Percentiles rank a stretch among this genome's conserved stretches.
Conservation (phyloP, 2,797 vertebrate genomes). For the Neopelma chrysocephalum region DNA sequence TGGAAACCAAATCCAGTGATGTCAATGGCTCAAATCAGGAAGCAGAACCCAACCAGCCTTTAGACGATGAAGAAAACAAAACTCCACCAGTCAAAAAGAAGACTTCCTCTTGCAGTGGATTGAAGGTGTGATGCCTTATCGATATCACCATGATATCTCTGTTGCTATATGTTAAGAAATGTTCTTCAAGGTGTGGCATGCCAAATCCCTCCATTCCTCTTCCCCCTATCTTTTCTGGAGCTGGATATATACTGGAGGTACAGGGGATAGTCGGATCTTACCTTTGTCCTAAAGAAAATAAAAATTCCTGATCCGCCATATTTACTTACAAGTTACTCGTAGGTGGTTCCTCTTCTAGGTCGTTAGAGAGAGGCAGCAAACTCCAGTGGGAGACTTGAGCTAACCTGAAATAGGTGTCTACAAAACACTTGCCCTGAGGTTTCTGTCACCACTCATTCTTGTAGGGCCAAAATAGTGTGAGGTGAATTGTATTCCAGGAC, state of each 20-base stretch:
- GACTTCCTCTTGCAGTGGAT: neutral
- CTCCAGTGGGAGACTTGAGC: neutral
- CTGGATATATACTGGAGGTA: neutral
- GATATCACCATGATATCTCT: neutral
- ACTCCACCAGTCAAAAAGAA: neutral
- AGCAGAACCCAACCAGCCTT: slow-evolving; percentile 7
- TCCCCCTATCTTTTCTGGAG: neutral
- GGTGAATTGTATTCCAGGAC: neutral
- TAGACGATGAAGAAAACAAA: neutral
- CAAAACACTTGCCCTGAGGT: neutral
- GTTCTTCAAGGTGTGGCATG: neutral
- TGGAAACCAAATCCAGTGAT: neutral
- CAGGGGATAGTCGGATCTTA: neutral
- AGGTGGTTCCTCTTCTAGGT: neutral
- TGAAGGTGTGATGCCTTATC: slow-evolving; percentile 68
- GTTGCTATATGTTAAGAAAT: neutral
- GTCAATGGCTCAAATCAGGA: neutral
- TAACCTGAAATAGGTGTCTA: neutral
- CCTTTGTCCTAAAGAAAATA: neutral
- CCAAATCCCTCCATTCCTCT: neutral
- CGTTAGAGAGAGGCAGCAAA: neutral
- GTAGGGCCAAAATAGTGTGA: neutral
- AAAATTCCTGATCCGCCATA: neutral
- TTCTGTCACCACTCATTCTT: neutral
- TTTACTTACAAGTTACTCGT: neutral